Evolutionary conservation across 2,888 invertebrate species (phyloP).

Genomic region (Crioceris asparagi): DNA sequence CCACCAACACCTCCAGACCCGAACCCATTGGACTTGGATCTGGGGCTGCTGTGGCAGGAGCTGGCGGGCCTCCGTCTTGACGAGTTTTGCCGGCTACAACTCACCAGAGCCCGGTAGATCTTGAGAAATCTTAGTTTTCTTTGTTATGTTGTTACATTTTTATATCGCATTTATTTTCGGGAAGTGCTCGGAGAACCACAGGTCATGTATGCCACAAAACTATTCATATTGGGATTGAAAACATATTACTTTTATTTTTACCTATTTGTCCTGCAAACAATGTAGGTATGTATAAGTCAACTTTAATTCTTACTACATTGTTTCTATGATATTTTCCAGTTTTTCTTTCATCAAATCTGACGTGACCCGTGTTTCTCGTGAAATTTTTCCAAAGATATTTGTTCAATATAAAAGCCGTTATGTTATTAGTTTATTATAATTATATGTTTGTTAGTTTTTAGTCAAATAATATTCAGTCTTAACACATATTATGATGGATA

Average conservation of each 20-base stretch:
- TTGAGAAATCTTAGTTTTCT: conserved; percentile 24
- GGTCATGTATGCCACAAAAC: too few relatives aligned
- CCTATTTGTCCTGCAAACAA: too few relatives aligned
- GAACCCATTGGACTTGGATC: conserved; percentile 34
- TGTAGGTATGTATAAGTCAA: too few relatives aligned
- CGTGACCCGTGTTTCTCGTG: too few relatives aligned
- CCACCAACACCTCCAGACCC: conserved; percentile 25
- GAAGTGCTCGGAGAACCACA: too few relatives aligned
- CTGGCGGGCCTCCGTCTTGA: conserved; percentile 38
- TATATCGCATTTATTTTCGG: conserved; percentile 31
- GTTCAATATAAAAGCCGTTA: conserved; percentile 32
- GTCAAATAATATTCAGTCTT: conserved; percentile 33
- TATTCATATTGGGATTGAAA: too few relatives aligned
- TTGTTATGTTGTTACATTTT: conserved; percentile 40
- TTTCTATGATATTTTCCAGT: too few relatives aligned
- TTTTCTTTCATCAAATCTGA: too few relatives aligned
- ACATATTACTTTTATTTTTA: too few relatives aligned
- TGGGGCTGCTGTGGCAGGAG: conserved; percentile 39
- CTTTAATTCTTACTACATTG: too few relatives aligned
- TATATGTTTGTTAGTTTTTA: conserved; percentile 40
- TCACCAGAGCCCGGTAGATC: conserved; percentile 37
- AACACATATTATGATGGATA: too few relatives aligned
- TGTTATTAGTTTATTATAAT: conserved; percentile 36
- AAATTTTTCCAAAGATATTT: conserved; percentile 23
- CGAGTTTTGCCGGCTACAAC: conserved; percentile 38